These are phyloP conservation scores for Darevskia mixta DNA, from an alignment of 2,797 vertebrate species.

Conservation along the genomic window DNA sequence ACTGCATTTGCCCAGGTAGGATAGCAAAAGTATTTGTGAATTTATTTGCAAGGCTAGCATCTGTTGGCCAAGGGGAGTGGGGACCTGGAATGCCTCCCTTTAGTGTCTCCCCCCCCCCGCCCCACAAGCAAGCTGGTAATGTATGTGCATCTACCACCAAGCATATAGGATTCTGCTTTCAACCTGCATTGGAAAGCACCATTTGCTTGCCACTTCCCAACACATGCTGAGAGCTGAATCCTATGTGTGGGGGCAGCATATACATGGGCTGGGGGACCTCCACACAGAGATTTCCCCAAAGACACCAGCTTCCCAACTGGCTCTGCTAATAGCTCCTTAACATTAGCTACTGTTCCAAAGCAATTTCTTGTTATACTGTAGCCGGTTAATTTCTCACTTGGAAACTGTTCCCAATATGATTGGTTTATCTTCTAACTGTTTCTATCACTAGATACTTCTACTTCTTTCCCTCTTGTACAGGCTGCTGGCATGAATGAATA, in stretches of 20 bases:
- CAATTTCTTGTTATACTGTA: not conserved
- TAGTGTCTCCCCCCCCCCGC: not conserved
- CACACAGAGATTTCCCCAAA: not conserved
- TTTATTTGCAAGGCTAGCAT: not conserved
- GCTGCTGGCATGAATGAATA: not conserved
- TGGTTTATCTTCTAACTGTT: not conserved
- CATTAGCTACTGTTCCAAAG: not conserved
- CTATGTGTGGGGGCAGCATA: not conserved
- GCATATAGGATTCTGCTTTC: not conserved
- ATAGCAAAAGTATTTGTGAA: not conserved
- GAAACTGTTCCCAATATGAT: conserved; percentile 16
- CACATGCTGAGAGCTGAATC: not conserved
- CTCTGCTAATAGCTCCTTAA: not conserved
- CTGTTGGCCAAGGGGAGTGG: not conserved
- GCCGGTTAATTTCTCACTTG: conserved; percentile 48
- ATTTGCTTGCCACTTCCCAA: not conserved
- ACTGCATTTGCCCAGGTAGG: not conserved
- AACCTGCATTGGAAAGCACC: not conserved
- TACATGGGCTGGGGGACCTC: not conserved
- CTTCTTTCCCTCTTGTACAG: not conserved
- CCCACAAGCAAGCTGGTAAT: not conserved
- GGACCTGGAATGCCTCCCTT: not conserved
- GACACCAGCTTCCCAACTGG: not conserved
- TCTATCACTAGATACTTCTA: not conserved
- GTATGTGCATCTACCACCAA: not conserved